Conservation (phyloP, 1,140 invertebrate species). For the Brachionus sp. region DNA sequence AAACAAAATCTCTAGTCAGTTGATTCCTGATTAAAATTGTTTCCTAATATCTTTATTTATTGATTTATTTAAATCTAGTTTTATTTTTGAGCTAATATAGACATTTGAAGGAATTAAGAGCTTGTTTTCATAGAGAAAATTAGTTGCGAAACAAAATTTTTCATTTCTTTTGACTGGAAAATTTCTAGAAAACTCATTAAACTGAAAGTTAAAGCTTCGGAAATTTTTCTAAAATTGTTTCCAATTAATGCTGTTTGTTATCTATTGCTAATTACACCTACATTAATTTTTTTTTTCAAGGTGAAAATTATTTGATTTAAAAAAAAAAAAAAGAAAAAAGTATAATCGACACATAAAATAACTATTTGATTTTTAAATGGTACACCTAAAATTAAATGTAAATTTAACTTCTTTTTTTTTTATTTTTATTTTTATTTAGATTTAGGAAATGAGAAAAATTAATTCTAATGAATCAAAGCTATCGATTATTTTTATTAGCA, state of each 20-base stretch:
- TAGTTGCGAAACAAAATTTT: background rate
- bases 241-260: no score
- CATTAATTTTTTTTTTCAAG: no score
- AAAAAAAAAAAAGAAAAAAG: background rate
- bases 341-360: background rate
- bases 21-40: background rate
- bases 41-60: background rate
- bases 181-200: background rate
- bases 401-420: background rate
- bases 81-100: background rate
- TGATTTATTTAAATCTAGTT: background rate
- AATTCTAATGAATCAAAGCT: background rate
- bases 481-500: slow-evolving; percentile 36
- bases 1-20: background rate
- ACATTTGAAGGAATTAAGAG: background rate
- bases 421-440: slow-evolving; percentile 19
- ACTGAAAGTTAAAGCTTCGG: background rate
- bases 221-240: background rate
- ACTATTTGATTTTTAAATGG: background rate
- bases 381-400: background rate
- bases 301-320: no score
- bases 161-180: background rate
- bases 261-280: no score
- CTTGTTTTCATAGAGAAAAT: background rate
- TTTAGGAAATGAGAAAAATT: background rate